These are phyloP conservation scores for Aspidapion aeneum DNA, from an alignment of 2,888 invertebrate genomes.

Conservation along the genomic window DNA sequence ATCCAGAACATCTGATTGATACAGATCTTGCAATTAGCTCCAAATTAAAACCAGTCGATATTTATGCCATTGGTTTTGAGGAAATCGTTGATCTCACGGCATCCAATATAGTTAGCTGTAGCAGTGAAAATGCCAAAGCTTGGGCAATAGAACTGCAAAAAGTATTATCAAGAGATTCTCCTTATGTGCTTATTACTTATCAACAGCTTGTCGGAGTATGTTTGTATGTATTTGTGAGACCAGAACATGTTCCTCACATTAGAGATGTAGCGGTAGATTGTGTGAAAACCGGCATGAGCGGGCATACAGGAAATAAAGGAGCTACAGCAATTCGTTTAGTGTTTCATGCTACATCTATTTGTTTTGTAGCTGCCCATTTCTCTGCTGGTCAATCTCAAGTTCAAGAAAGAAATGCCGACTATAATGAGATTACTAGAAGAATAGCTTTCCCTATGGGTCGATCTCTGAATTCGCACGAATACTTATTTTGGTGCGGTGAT, in stretches of 20 bases:
- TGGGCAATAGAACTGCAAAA: slow-evolving; percentile 97
- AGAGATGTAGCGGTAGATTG: slow-evolving; percentile 92
- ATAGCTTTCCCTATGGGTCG: slow-evolving; percentile 89
- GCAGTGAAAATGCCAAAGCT: slow-evolving; percentile 86
- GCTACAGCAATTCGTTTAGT: slow-evolving; percentile 91
- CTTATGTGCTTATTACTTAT: slow-evolving; percentile 87
- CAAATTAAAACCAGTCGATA: slow-evolving; percentile 69
- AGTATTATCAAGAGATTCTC: slow-evolving; percentile 75
- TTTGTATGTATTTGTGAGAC: slow-evolving; percentile 89
- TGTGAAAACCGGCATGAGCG: slow-evolving; percentile 97
- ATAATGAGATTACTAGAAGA: slow-evolving; percentile 91
- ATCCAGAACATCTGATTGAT: slow-evolving; percentile 48
- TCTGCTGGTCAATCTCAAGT: slow-evolving; percentile 98
- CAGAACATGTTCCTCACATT: slow-evolving; percentile 83
- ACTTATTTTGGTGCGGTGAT: slow-evolving; percentile 99
- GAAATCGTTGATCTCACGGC: slow-evolving; percentile 99
- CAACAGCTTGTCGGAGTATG: slow-evolving; percentile 98
- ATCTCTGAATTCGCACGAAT: slow-evolving; percentile 92
- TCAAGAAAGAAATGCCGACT: slow-evolving; percentile 93
- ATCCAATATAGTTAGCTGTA: slow-evolving; percentile 95
- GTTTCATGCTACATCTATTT: slow-evolving; percentile 88
- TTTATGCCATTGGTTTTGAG: slow-evolving; percentile 97
- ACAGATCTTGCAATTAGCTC: slow-evolving; percentile 48
- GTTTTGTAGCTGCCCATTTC: slow-evolving; percentile 98
- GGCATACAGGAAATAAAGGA: slow-evolving; percentile 97